Percentiles rank a stretch among this genome's conserved stretches.
These are phyloP conservation scores for Saccostrea echinata DNA, from an alignment of 1,140 invertebrate species.

Conservation along the genomic window DNA sequence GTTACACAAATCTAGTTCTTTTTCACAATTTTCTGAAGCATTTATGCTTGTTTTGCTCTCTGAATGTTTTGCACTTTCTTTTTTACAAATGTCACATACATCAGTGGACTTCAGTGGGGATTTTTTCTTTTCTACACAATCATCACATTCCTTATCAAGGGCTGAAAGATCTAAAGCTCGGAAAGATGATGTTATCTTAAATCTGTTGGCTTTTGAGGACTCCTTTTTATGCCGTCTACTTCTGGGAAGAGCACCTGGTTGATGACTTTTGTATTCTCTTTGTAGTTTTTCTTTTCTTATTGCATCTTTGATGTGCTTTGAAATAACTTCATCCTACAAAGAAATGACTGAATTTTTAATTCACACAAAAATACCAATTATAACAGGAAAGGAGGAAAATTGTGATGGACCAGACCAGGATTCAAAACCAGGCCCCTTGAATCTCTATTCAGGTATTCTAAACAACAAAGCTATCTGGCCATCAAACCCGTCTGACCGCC, in stretches of 20 bases:
- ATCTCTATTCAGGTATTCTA: too few relatives aligned
- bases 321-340: conserved; percentile 60
- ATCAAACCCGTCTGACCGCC: too few relatives aligned
- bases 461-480: too few relatives aligned
- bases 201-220: conserved; percentile 61
- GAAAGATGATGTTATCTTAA: conserved; percentile 66
- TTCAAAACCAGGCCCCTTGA: too few relatives aligned
- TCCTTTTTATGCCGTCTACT: conserved; percentile 59
- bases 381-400: too few relatives aligned
- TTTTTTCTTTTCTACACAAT: not conserved
- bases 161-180: conserved; percentile 64
- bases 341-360: not conserved
- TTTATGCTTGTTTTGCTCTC: not conserved
- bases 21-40: not conserved
- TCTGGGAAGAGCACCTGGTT: conserved; percentile 54
- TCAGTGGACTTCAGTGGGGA: not conserved
- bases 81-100: not conserved
- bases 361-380: not conserved
- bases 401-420: too few relatives aligned
- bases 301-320: conserved; percentile 70
- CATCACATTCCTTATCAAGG: conserved; percentile 60
- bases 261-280: conserved; percentile 71
- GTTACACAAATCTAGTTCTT: not conserved
- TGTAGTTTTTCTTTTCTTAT: conserved; percentile 74
- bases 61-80: not conserved